Percentiles rank a stretch among this genome's conserved stretches.
These are phyloP conservation scores for Sebastes steindachneri DNA, from an alignment of 2,797 vertebrate genomes.

Conservation along the genomic window DNA sequence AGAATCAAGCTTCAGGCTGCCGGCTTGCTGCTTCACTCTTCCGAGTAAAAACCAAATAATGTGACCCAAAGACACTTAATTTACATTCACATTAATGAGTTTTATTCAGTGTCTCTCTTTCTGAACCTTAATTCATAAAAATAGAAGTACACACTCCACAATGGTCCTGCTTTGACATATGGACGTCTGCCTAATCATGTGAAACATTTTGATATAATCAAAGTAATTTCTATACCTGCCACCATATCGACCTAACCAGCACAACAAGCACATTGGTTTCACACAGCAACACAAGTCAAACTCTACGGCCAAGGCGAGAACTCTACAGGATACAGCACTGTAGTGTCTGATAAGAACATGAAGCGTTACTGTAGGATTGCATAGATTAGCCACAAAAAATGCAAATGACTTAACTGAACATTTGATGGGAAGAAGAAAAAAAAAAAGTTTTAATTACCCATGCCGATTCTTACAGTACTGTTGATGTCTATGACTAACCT, in stretches of 20 bases:
- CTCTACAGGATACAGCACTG: conserved; percentile 63
- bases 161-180: conserved; percentile 56
- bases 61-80: conserved; percentile 36
- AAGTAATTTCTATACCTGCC: conserved; percentile 28
- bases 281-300: conserved; percentile 73
- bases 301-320: conserved; percentile 67
- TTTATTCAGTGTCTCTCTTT: conserved; percentile 76
- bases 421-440: neutral
- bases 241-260: conserved; percentile 49
- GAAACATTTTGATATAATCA: conserved; percentile 51
- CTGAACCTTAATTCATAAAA: conserved; percentile 71
- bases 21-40: neutral
- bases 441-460: conserved; percentile 11
- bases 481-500: conserved; percentile 11
- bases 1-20: neutral
- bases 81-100: conserved; percentile 73
- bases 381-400: conserved; percentile 80
- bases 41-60: conserved; percentile 1
- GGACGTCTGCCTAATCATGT: conserved; percentile 46
- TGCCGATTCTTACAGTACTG: conserved; percentile 2
- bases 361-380: conserved; percentile 70
- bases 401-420: conserved; percentile 63
- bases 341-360: conserved; percentile 54
- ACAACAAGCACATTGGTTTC: conserved; percentile 61
- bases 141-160: conserved; percentile 73